These are phyloP conservation scores for Apeira syringaria DNA, from an alignment of 2,888 invertebrate genomes.

Conservation along the genomic window DNA sequence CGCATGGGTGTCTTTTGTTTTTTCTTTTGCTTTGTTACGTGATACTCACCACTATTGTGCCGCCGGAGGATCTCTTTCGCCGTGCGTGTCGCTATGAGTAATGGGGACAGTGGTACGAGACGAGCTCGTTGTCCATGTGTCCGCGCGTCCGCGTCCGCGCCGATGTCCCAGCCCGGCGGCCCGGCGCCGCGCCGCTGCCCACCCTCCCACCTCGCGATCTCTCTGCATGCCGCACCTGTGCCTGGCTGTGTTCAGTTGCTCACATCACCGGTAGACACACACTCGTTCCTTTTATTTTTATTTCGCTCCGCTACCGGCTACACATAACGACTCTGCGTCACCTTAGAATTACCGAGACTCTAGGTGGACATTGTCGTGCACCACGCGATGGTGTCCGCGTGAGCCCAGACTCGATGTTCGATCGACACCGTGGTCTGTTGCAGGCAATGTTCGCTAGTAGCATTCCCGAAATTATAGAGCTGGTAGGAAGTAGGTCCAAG, in stretches of 20 bases:
- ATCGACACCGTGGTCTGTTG: constrained; percentile 87
- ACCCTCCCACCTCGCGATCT: constrained; percentile 75
- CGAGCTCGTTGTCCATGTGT: constrained; percentile 47
- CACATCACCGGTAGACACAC: constrained; percentile 82
- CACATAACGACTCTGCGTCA: constrained; percentile 69
- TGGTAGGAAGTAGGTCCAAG: constrained; percentile 99
- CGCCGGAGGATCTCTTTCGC: constrained; percentile 64
- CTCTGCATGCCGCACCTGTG: constrained; percentile 77
- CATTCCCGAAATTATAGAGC: constrained; percentile 99
- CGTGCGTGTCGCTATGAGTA: constrained; percentile 58
- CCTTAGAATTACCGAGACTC: constrained; percentile 73
- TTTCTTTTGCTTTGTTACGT: constrained; percentile 83
- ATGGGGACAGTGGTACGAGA: constrained; percentile 61
- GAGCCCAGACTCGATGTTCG: constrained; percentile 61
- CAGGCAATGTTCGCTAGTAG: constrained; percentile 99
- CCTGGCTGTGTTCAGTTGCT: constrained; percentile 84
- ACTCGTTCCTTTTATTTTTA: constrained; percentile 73
- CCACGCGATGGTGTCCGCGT: constrained; percentile 78
- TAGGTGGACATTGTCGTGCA: constrained; percentile 81
- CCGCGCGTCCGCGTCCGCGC: constrained; percentile 42
- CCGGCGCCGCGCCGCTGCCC: constrained; percentile 61
- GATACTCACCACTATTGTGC: constrained; percentile 67
- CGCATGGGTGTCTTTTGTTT: constrained; percentile 80
- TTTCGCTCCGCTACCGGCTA: constrained; percentile 81
- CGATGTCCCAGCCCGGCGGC: constrained; percentile 39